Evolutionary conservation across 2,797 vertebrate species (phyloP).

Genomic region (Esox lucius): DNA sequence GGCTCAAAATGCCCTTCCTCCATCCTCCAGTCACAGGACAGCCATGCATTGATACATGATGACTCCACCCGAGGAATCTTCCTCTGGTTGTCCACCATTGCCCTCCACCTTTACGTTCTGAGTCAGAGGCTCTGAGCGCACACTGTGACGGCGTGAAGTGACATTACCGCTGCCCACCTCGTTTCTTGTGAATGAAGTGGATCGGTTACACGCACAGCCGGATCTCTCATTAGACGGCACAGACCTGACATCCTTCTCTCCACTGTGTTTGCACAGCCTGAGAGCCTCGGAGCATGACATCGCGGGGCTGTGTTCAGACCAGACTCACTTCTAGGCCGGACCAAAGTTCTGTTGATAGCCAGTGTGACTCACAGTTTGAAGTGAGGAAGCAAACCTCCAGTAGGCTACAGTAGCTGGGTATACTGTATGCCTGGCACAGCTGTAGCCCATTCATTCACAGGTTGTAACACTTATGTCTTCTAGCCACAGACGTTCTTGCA

Average conservation of each 20-base stretch:
- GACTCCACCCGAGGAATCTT: neutral
- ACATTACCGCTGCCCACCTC: conserved; percentile 1
- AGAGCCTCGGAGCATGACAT: conserved; percentile 25
- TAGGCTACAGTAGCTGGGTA: neutral
- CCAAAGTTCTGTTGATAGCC: neutral
- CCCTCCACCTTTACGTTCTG: conserved; percentile 9
- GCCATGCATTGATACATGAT: neutral
- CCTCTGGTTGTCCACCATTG: conserved; percentile 5
- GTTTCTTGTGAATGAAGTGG: conserved; percentile 44
- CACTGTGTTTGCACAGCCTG: conserved; percentile 52
- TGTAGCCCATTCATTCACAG: neutral
- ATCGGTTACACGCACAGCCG: conserved; percentile 60
- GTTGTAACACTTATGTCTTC: neutral
- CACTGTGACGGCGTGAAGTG: conserved; percentile 12
- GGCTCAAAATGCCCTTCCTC: neutral
- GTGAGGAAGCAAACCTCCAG: neutral
- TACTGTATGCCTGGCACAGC: neutral
- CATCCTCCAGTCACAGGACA: neutral
- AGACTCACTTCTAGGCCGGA: conserved; percentile 8
- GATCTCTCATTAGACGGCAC: conserved; percentile 58
- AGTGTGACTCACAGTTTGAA: neutral
- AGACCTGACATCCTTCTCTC: conserved; percentile 55
- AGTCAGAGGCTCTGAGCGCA: conserved; percentile 14
- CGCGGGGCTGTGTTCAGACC: conserved; percentile 20
- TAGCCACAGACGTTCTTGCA: neutral